Base-by-base conservation (phyloP, 1,140 invertebrate species). In the Cotesia typhae region DNA sequence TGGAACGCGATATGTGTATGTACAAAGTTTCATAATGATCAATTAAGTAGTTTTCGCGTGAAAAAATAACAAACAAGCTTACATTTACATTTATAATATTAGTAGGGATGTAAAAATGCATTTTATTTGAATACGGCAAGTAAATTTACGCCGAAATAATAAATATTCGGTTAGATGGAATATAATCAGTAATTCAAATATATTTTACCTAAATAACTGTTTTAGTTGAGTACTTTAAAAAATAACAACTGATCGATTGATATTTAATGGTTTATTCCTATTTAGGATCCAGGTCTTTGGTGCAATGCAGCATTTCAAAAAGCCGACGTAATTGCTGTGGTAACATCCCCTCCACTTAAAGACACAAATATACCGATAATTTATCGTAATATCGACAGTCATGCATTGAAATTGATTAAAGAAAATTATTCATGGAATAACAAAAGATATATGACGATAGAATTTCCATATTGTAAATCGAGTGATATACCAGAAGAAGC, bases 401-500 rank as follows among this genome's bases (percentile, higher is more conserved):
- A 85, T 68, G 77, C 82, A 5, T 67, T 86, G n/a, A 73, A 74
- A 64, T 70, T 85, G 59, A 47, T 82, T 0, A 84, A 82, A 70
- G 82, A 86, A 66, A 82, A 84, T 71, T 81, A 81, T 70, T 74
- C 68, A 3, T 55, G 70, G 4, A 70, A 72, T 4, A 81, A 78
- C 6, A 87, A 84, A 70, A 78, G 77, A n/a, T 85, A 83, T 70
- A 84, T 83, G 37, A 61, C 79, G 4, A 51, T 87, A 12, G 77
- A 85, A 17, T 79, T 87, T 70, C 85, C 85, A 2, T 87, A 87
- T 66, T 87, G 84, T 28, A 80, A 78, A 12, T 6, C 70, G n/a
- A 75, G 80, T 0, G 79, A 85, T 57, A 70, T 87, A 35, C 86
- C 85, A 1, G 79, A 82, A 57, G 86, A 87, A 66, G 80, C 81